Evolutionary conservation across 2,113 vertebrate genomes (phyloP), one percentile per base, ranked within the genome.

Genomic region (Progne subis): DNA sequence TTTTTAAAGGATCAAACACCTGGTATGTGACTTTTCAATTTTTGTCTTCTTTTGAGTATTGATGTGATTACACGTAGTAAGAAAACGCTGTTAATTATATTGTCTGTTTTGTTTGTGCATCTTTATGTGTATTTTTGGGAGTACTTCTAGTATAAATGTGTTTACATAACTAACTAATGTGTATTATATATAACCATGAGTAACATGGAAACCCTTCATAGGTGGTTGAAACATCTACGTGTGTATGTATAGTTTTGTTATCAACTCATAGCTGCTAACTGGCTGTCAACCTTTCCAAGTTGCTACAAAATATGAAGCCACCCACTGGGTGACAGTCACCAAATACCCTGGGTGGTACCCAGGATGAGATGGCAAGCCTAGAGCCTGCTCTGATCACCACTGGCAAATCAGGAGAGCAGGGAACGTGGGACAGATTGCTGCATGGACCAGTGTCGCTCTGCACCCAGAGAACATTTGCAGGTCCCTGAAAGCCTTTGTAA

Each of bases 371-470:
- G 76, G 19, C 3, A 41, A 46, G 18, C 16, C 8, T 4, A 32
- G 26, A 59, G 21, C 24, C 69, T 1, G 0, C 55, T 82, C 29
- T n/a, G 10, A 82, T 90, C 44, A 44, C 21, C 1, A 1, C 34
- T 34, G 59, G 32, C 32, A 85, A 52, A 44, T 55, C 14, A 26
- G 32, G 59, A 76, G 20, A 89, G 19, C n/a, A 21, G 53, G 49
- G 20, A 65, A 28, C n/a, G 16, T 39, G 55, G n/a, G 46, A 60
- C 41, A 68, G 44, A 18, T 4, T 61, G 14, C 39, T 50, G 34
- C 2, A 6, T 69, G 29, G 11, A 6, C 37, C 9, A 47, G 0
- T 55, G 32, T 81, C 0, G 0, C 23, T 72, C 8, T 57, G 29
- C 12, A 60, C 19, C 11, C 18, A 37, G 32, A 59, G 32, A 80